Percentiles rank a stretch among this genome's conserved stretches.
These are phyloP conservation scores for Nomada fucata DNA, from an alignment of 2,888 invertebrate genomes.

Conservation along the genomic window DNA sequence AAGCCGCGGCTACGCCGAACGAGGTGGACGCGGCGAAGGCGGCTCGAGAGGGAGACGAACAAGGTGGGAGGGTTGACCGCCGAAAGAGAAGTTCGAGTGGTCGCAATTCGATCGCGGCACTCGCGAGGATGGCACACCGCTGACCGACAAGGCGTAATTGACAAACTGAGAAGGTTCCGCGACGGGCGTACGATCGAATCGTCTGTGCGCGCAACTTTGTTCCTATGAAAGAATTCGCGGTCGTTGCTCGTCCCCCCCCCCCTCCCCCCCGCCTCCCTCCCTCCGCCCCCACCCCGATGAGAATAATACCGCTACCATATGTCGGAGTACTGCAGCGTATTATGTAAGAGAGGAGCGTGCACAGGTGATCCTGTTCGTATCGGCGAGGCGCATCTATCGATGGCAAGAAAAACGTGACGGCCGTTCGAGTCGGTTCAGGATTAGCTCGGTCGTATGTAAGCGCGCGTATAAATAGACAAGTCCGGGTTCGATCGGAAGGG, in stretches of 20 bases:
- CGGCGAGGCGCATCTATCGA: constrained; percentile 16
- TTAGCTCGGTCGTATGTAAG: constrained; percentile 3
- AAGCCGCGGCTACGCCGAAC: too few species aligned
- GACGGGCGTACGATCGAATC: background rate
- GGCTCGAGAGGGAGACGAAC: constrained; percentile 31
- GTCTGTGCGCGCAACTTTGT: background rate
- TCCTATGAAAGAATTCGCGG: background rate
- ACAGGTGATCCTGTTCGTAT: constrained; percentile 49
- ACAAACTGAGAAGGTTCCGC: background rate
- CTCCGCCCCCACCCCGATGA: background rate
- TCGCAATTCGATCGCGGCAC: constrained; percentile 50
- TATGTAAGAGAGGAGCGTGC: constrained; percentile 33
- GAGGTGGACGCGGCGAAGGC: constrained; percentile 40
- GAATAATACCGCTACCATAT: constrained; percentile 35
- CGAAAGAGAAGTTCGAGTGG: constrained; percentile 67
- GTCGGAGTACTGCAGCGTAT: constrained; percentile 17
- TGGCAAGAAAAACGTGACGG: constrained; percentile 36
- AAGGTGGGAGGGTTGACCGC: constrained; percentile 61
- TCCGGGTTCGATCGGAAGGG: background rate
- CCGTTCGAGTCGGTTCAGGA: constrained; percentile 13
- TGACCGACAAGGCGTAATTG: background rate
- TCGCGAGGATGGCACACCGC: constrained; percentile 4
- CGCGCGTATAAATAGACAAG: background rate
- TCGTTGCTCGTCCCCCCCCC: background rate
- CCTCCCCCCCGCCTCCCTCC: too few species aligned